Percentiles rank a stretch among this genome's conserved stretches.
phyloP scores from a whole-genome alignment of 1,140 invertebrate genomes.

The Drosophila fuyamai region DNA sequence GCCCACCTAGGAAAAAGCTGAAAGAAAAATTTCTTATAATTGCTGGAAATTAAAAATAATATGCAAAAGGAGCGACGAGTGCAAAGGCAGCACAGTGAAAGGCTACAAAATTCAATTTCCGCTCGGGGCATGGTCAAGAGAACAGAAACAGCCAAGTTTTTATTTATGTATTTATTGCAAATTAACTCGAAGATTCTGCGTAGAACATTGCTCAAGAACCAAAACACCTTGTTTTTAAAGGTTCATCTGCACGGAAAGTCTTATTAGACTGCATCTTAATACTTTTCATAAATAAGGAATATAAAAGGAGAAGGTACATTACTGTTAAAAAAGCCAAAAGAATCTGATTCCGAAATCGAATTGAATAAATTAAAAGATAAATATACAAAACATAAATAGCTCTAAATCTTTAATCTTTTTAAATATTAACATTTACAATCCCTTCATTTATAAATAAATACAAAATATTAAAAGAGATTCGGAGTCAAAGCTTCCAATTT shows the following conservation, averaged over 20 bases:
- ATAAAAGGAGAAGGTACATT: not conserved
- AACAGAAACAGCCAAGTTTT: slow-evolving; percentile 8
- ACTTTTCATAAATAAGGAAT: not conserved
- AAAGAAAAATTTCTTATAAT: slow-evolving; percentile 66
- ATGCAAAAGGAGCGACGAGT: slow-evolving; percentile 22
- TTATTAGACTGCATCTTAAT: not conserved
- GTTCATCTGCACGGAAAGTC: not conserved
- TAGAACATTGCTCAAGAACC: not conserved
- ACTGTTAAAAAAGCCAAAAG: no score
- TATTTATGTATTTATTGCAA: slow-evolving; percentile 16
- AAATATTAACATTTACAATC: no score
- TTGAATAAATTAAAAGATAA: not conserved
- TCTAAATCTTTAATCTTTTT: no score
- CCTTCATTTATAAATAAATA: no score
- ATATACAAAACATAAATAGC: not conserved
- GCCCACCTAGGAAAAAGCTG: slow-evolving; percentile 18
- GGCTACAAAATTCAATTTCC: slow-evolving; percentile 75
- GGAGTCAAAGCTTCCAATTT: not conserved
- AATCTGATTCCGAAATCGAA: no score
- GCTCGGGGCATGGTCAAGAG: slow-evolving; percentile 17
- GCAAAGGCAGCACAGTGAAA: slow-evolving; percentile 17
- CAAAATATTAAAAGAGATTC: no score
- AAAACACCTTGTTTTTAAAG: not conserved
- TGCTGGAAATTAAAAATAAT: slow-evolving; percentile 62
- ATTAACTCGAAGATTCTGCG: slow-evolving; percentile 11